Conservation (phyloP, 2,888 invertebrate species). For the Agrochola macilenta region DNA sequence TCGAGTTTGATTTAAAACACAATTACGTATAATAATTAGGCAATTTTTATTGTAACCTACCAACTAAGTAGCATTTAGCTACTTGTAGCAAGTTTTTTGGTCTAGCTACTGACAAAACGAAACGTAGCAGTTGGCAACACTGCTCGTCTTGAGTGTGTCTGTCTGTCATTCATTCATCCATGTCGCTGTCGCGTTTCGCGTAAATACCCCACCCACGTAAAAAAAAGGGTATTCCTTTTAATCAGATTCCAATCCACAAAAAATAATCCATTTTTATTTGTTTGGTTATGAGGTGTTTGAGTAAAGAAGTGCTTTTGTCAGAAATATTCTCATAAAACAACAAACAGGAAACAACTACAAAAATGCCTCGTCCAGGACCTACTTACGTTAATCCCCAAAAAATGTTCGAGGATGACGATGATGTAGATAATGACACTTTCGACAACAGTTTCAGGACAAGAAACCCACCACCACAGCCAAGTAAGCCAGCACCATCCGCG, state of each 20-base stretch:
- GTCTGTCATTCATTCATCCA: slow-evolving; percentile 17
- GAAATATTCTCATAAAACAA: slow-evolving; percentile 16
- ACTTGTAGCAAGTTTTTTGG: too few species aligned
- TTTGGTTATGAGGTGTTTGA: background rate
- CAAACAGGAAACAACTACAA: slow-evolving; percentile 18
- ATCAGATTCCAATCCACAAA: slow-evolving; percentile 2
- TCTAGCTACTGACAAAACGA: too few species aligned
- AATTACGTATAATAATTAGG: too few species aligned
- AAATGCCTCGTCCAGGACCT: slow-evolving; percentile 76
- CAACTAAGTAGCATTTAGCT: too few species aligned
- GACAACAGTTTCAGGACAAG: slow-evolving; percentile 91
- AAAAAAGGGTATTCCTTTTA: slow-evolving; percentile 30
- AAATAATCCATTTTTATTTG: slow-evolving; percentile 7
- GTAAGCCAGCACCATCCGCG: slow-evolving; percentile 69
- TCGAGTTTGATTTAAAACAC: too few species aligned
- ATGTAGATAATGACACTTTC: slow-evolving; percentile 96
- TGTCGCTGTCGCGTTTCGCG: slow-evolving; percentile 36
- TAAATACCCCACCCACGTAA: slow-evolving; percentile 44
- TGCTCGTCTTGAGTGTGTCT: background rate
- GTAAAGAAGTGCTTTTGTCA: slow-evolving; percentile 13
- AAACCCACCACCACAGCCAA: slow-evolving; percentile 79
- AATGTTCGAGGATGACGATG: slow-evolving; percentile 92
- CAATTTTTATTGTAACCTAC: too few species aligned
- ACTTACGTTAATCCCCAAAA: slow-evolving; percentile 92
- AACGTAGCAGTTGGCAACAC: too few species aligned